Percentiles rank a stretch among this genome's conserved stretches.
Conservation (phyloP, 2,888 invertebrate species). For the Ophion ventricosus region DNA sequence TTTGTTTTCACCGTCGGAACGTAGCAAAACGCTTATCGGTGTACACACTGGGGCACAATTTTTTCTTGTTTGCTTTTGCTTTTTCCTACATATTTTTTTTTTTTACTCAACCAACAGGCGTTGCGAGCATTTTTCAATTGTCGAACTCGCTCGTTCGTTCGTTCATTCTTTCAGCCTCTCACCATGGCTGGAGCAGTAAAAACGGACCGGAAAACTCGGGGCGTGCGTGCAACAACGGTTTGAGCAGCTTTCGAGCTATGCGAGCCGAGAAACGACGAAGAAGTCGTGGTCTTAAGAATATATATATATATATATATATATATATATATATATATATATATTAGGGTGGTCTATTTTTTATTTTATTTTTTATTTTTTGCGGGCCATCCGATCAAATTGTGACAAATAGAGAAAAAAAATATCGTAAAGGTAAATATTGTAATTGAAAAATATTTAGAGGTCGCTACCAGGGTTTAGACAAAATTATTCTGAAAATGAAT, state of each 20-base stretch:
- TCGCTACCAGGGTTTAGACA: too few relatives aligned
- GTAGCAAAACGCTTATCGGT: constrained; percentile 35
- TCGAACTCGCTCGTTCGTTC: constrained; percentile 48
- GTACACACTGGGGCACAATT: constrained; percentile 25
- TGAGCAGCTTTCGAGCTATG: neutral
- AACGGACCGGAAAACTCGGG: constrained; percentile 39
- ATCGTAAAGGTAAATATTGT: too few relatives aligned
- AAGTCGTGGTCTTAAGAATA: constrained; percentile 4
- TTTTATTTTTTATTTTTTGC: too few relatives aligned
- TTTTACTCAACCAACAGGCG: constrained; percentile 58
- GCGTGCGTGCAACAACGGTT: constrained; percentile 48
- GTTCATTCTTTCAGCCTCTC: constrained; percentile 29
- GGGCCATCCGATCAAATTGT: too few relatives aligned
- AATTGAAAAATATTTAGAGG: too few relatives aligned
- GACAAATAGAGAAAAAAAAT: too few relatives aligned
- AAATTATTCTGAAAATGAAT: too few relatives aligned
- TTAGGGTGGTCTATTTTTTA: too few relatives aligned
- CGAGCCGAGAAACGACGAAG: constrained; percentile 7
- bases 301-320: too few relatives aligned
- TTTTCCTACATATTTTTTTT: constrained; percentile 19
- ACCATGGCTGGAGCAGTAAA: constrained; percentile 6
- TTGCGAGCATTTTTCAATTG: constrained; percentile 62
- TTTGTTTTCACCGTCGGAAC: constrained; percentile 40
- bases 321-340: too few relatives aligned
- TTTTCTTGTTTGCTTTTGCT: constrained; percentile 34